Evolutionary conservation across 2,113 vertebrate species (phyloP).

Genomic region (Dasyornis broadbenti): DNA sequence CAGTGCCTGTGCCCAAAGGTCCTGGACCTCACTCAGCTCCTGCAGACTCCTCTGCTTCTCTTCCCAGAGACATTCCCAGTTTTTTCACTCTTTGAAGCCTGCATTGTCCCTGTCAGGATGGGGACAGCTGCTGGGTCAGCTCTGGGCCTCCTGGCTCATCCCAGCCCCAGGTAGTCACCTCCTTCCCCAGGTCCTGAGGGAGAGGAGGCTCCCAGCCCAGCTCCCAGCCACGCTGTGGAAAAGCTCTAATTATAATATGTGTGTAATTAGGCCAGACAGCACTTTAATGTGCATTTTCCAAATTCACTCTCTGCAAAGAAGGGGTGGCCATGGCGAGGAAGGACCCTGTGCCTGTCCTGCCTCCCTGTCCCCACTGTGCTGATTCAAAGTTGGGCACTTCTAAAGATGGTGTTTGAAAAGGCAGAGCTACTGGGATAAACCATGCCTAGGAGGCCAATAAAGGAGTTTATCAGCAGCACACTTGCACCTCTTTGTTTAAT

Average conservation of each 20-base stretch:
- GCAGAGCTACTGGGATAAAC: neutral
- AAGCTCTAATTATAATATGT: neutral
- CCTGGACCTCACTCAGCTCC: neutral
- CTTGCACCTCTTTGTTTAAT: neutral
- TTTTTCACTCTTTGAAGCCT: neutral
- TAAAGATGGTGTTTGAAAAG: neutral
- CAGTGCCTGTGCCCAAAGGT: rapidly evolving
- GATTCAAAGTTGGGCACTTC: neutral
- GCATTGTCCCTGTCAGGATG: rapidly evolving
- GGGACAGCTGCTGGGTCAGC: neutral
- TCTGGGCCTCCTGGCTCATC: neutral
- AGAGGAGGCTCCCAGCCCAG: neutral
- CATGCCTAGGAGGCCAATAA: rapidly evolving
- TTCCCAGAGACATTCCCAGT: neutral
- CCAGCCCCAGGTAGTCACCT: neutral
- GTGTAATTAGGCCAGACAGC: slow-evolving; percentile 18
- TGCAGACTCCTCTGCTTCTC: neutral
- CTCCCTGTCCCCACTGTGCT: rapidly evolving
- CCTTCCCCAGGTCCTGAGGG: neutral
- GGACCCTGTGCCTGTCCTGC: rapidly evolving
- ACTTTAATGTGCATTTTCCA: neutral
- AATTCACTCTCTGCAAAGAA: neutral
- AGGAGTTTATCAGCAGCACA: neutral
- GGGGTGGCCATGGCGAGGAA: rapidly evolving
- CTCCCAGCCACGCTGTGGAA: neutral